A percentile compares a stretch with the other conserved stretches of the same genome.
These are phyloP conservation scores for Drosophila nebulosa DNA, from an alignment of 1,140 invertebrate genomes.

Conservation along the genomic window DNA sequence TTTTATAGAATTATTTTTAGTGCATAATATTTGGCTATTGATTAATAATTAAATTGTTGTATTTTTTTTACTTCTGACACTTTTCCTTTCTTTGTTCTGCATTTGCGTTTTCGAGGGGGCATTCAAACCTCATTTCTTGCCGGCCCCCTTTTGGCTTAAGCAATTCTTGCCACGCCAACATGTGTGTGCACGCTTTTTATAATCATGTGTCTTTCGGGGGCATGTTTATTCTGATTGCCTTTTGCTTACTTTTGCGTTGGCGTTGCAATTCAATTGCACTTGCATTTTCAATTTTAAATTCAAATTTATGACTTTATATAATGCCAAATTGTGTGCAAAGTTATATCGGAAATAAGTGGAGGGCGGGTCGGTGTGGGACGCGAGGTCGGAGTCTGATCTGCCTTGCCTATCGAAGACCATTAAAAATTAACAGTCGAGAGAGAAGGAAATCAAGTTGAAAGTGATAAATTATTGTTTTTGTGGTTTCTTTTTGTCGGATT, in stretches of 20 bases:
- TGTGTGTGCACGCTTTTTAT: background rate
- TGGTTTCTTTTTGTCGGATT: slow-evolving; percentile 30
- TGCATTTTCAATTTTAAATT: slow-evolving; percentile 28
- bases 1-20: too few relatives aligned
- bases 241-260: slow-evolving; percentile 37
- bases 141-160: background rate
- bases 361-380: too few relatives aligned
- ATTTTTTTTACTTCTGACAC: too few relatives aligned
- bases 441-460: slow-evolving; percentile 21
- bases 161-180: background rate
- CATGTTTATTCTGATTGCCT: slow-evolving; percentile 34
- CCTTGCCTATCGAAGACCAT: slow-evolving; percentile 33
- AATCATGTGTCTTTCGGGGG: background rate
- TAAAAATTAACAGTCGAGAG: slow-evolving; percentile 34
- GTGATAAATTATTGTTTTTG: slow-evolving; percentile 55
- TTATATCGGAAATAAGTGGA: slow-evolving; percentile 13
- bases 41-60: too few relatives aligned
- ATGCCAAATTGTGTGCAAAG: background rate
- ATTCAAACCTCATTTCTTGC: background rate
- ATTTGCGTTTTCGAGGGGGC: background rate
- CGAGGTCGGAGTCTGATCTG: background rate
- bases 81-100: too few relatives aligned
- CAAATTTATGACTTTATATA: slow-evolving; percentile 44
- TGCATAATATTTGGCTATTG: too few relatives aligned
- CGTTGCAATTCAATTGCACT: slow-evolving; percentile 44